These are phyloP conservation scores for Ctenomys sociabilis DNA, from an alignment of 2,113 vertebrate genomes.

Conservation along the genomic window DNA sequence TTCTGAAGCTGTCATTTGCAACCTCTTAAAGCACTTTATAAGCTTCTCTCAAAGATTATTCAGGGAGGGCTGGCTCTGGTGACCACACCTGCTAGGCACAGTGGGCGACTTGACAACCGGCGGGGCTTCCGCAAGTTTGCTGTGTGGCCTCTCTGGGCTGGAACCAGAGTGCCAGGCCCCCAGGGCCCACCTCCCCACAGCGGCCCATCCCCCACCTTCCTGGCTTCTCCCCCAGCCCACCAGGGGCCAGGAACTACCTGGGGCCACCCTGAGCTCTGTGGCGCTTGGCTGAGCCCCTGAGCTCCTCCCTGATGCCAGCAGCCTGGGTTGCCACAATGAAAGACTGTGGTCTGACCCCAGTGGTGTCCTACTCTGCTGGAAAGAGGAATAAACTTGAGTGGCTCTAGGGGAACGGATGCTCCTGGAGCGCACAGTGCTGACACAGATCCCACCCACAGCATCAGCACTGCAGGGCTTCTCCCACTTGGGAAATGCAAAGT, in stretches of 20 bases:
- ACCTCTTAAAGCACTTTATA: constrained; percentile 72
- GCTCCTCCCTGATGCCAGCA: too few species aligned
- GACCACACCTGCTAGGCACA: background rate
- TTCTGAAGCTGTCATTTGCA: constrained; percentile 65
- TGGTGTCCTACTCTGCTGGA: background rate
- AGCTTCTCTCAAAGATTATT: constrained; percentile 65
- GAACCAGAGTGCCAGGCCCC: rapidly evolving
- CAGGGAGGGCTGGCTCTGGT: background rate
- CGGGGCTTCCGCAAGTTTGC: rapidly evolving
- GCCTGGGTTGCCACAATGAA: background rate
- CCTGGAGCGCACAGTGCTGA: background rate
- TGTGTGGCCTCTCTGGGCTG: rapidly evolving
- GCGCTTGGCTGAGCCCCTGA: too few species aligned
- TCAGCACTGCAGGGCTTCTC: rapidly evolving
- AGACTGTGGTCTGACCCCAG: background rate
- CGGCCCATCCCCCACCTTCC: background rate
- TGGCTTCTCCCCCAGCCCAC: background rate
- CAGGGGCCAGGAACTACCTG: rapidly evolving
- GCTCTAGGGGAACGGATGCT: background rate
- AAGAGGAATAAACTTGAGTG: background rate
- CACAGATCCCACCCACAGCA: background rate
- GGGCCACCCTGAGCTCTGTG: rapidly evolving
- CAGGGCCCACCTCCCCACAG: background rate
- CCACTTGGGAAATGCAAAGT: background rate
- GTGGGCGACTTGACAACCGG: background rate